A percentile compares a stretch with the other conserved stretches of the same genome.
These are phyloP conservation scores for Vespertilio murinus DNA, from an alignment of 2,797 vertebrate genomes.

Conservation along the genomic window DNA sequence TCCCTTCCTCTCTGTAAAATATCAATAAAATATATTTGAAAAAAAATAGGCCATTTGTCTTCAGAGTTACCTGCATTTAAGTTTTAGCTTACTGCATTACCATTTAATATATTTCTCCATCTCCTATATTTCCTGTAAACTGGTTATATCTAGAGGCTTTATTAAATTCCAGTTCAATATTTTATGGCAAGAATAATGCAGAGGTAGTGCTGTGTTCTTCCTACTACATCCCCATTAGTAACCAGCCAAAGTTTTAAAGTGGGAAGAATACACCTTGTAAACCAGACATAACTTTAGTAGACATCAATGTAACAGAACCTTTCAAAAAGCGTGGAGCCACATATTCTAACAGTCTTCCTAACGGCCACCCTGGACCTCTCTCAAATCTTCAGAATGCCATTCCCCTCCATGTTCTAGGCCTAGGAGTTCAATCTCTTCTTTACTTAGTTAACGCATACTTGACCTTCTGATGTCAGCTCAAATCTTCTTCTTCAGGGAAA, in stretches of 20 bases:
- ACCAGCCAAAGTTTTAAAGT: neutral
- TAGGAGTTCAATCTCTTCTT: neutral
- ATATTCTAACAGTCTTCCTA: neutral
- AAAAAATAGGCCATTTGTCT: neutral
- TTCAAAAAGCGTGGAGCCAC: neutral
- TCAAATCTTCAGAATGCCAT: neutral
- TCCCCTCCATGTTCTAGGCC: neutral
- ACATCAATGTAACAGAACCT: neutral
- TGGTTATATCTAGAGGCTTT: neutral
- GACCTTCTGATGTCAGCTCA: neutral
- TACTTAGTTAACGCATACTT: neutral
- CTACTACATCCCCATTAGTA: neutral
- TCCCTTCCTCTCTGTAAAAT: no score
- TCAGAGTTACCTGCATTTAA: neutral
- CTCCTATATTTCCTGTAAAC: neutral
- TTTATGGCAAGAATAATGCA: neutral
- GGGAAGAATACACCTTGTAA: neutral
- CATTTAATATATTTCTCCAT: neutral
- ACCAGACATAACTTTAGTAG: neutral
- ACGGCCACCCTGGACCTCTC: neutral
- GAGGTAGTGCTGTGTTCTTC: neutral
- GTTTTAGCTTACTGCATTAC: neutral
- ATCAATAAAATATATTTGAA: no score
- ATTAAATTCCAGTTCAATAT: neutral
- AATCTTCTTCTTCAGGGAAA: conserved; percentile 15